phyloP scores from a whole-genome alignment of 2,113 vertebrate species.

The Terrapene triunguis region DNA sequence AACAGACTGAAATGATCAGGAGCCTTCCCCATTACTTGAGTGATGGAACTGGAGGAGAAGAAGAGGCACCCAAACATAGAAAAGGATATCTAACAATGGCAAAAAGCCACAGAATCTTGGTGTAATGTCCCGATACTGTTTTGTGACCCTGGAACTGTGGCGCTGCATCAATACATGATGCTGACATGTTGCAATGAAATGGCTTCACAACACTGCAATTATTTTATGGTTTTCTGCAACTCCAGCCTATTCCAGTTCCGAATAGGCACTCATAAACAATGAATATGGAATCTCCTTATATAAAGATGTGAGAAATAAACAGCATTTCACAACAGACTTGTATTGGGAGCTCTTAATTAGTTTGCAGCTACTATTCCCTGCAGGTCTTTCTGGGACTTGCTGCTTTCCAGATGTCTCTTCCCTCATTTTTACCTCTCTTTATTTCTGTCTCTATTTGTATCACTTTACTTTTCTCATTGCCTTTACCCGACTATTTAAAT shows the following conservation, averaged over 20 bases:
- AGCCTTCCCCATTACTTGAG: neutral
- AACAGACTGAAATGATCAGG: neutral
- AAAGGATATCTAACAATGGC: neutral
- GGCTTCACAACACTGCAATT: conserved; percentile 16
- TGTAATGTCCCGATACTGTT: conserved; percentile 1
- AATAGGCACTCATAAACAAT: neutral
- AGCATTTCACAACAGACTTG: neutral
- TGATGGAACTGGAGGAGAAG: neutral
- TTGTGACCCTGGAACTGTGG: neutral
- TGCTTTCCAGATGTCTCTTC: conserved; percentile 29
- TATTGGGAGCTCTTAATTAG: neutral
- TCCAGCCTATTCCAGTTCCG: conserved; percentile 10
- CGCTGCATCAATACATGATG: neutral
- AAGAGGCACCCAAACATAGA: neutral
- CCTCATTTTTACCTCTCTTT: neutral
- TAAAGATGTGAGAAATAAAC: neutral
- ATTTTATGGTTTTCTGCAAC: conserved; percentile 43
- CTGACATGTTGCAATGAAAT: conserved; percentile 10
- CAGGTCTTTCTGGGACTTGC: conserved; percentile 21
- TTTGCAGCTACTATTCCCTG: conserved; percentile 27
- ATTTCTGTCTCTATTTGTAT: conserved; percentile 31
- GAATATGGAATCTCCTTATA: neutral
- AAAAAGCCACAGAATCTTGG: neutral
- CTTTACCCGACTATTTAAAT: neutral
- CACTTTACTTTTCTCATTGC: neutral